Conservation (phyloP, 2,888 invertebrate species). For the Clanis bilineata region DNA sequence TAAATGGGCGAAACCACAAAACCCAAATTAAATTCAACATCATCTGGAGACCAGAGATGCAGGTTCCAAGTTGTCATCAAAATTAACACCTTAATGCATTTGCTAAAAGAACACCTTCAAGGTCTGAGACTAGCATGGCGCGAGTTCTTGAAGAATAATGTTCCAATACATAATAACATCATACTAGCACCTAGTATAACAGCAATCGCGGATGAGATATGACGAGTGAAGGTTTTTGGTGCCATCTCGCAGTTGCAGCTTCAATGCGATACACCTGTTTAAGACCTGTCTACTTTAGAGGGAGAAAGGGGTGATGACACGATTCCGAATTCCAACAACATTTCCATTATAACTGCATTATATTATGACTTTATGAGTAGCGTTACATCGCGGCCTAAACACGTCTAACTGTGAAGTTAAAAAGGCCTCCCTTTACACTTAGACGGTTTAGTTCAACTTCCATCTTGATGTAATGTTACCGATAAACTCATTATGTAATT, state of each 20-base stretch:
- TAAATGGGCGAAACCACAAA: no score
- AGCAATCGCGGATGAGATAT: not conserved
- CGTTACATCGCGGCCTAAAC: not conserved
- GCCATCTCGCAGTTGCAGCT: not conserved
- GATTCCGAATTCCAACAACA: not conserved
- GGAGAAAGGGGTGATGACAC: not conserved
- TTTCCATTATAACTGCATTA: not conserved
- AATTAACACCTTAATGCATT: not conserved
- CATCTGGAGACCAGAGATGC: no score
- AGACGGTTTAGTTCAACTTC: not conserved
- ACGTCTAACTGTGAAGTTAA: not conserved
- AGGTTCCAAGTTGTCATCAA: no score
- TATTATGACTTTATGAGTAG: not conserved
- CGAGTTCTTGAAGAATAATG: not conserved
- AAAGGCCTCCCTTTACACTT: not conserved
- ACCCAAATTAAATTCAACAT: no score
- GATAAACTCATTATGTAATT: not conserved
- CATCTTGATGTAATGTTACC: not conserved
- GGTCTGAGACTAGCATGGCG: not conserved
- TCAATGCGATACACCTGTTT: not conserved
- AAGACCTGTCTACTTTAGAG: not conserved
- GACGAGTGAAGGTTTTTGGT: not conserved
- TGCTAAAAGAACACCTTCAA: not conserved
- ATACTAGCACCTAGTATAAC: no score
- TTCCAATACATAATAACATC: not conserved